phyloP scores from a whole-genome alignment of 2,113 vertebrate genomes.

The Cairina moschata region DNA sequence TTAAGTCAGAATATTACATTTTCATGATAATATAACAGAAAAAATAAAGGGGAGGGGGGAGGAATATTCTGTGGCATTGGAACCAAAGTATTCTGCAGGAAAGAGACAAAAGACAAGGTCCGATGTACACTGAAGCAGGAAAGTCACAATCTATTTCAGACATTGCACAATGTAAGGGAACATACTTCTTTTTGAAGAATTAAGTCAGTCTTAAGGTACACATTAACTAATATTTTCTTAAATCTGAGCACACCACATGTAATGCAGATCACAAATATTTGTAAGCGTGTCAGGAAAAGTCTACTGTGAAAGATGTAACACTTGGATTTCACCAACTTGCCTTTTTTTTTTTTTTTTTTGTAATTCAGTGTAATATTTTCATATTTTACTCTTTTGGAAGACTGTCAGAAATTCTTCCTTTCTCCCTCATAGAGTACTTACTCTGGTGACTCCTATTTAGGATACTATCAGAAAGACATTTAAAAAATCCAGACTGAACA shows the following conservation, averaged over 20 bases:
- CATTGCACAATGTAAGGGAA: neutral
- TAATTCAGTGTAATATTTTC: neutral
- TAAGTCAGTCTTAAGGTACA: too few species aligned
- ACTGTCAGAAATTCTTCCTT: neutral
- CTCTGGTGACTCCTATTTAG: neutral
- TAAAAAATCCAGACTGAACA: neutral
- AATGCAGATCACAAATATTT: neutral
- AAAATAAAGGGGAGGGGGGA: neutral
- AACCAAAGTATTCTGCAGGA: neutral
- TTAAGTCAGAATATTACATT: too few species aligned
- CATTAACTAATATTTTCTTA: too few species aligned
- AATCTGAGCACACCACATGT: neutral
- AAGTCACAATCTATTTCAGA: neutral
- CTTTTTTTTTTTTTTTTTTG: neutral
- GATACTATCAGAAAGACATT: neutral
- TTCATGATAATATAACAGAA: neutral
- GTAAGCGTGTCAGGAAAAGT: neutral
- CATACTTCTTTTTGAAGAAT: too few species aligned
- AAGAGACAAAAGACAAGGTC: neutral
- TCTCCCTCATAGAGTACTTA: neutral
- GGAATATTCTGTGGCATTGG: neutral
- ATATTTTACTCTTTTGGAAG: neutral
- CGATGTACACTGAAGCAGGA: neutral
- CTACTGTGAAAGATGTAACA: neutral
- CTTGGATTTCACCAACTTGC: neutral